These are phyloP conservation scores for Tenthredo distinguenda DNA, from an alignment of 2,888 invertebrate genomes.

Conservation along the genomic window DNA sequence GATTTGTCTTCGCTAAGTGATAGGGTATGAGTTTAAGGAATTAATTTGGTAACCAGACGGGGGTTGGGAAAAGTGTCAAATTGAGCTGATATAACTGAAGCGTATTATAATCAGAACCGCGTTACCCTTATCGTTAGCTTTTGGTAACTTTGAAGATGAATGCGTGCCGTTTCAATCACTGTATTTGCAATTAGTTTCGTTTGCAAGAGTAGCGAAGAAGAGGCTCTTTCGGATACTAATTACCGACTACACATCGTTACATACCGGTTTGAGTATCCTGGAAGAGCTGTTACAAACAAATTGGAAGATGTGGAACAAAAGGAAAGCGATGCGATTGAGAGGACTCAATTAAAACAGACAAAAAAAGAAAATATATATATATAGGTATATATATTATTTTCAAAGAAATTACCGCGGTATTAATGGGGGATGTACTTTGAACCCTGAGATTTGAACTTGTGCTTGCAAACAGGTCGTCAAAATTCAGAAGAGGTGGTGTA, in stretches of 20 bases:
- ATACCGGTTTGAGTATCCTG: background rate
- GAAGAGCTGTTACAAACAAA: background rate
- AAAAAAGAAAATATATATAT: background rate
- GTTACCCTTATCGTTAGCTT: background rate
- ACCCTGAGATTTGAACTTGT: background rate
- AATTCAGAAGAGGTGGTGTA: background rate
- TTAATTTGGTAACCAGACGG: background rate
- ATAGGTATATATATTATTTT: background rate
- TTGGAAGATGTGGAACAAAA: background rate
- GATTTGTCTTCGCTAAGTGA: background rate
- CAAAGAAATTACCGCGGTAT: background rate
- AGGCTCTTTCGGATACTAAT: background rate
- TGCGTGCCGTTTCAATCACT: background rate
- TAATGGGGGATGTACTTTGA: background rate
- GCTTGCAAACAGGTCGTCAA: background rate
- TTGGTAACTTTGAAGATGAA: background rate
- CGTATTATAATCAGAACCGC: background rate
- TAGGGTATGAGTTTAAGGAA: background rate
- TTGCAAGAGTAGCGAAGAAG: background rate
- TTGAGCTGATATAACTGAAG: background rate
- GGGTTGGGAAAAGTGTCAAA: background rate
- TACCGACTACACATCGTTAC: background rate
- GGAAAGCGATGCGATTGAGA: background rate
- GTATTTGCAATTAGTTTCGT: conserved; percentile 8
- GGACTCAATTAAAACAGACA: background rate